Evolutionary conservation across 2,113 vertebrate genomes (phyloP), one percentile per base, ranked within the genome.

Genomic region (Ornithorhynchus anatinus): DNA sequence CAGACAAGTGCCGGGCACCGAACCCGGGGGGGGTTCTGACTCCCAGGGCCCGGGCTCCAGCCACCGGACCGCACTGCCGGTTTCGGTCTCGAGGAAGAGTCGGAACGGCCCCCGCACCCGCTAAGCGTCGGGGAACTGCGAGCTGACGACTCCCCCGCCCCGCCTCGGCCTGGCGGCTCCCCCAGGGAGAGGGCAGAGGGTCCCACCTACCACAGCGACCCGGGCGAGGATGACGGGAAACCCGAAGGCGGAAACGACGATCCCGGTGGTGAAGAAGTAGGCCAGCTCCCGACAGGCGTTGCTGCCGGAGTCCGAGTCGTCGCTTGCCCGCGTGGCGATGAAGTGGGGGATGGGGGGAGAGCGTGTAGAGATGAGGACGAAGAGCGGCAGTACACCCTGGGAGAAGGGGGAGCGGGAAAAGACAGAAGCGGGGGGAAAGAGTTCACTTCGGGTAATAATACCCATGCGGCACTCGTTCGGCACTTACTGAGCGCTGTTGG

Each of bases 381-480:
- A 97, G 47, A 99, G 73, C 2, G 97, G 97, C 97, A 99, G 85
- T 99, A 99, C 1, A 94, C 89, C 1, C 97, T 99, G 89, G n/a
- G 20, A 4, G 64, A 6, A n/a, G 32, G 64, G 19, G 36, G 39
- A 68, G 60, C 38, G n/a, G 7, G 17, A 68, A 3, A 79, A 82
- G 0, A 16, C 0, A 31, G 4, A 0, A 39, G 59, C 25, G 44
- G 56, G 25, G 69, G 15, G 23, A 36, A 3, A 2, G 2, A 2
- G 20, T 19, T 6, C n/a, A n/a, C n/a, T n/a, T n/a, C n/a, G n/a
- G n/a, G n/a, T n/a, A n/a, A n/a, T n/a, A n/a, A n/a, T n/a, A n/a
- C n/a, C n/a, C n/a, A n/a, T n/a, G n/a, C n/a, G n/a, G n/a, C n/a
- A n/a, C n/a, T n/a, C n/a, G n/a, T n/a, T n/a, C n/a, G n/a, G n/a